Evolutionary conservation across 2,113 vertebrate species (phyloP).

Genomic region (Axis porcinus): DNA sequence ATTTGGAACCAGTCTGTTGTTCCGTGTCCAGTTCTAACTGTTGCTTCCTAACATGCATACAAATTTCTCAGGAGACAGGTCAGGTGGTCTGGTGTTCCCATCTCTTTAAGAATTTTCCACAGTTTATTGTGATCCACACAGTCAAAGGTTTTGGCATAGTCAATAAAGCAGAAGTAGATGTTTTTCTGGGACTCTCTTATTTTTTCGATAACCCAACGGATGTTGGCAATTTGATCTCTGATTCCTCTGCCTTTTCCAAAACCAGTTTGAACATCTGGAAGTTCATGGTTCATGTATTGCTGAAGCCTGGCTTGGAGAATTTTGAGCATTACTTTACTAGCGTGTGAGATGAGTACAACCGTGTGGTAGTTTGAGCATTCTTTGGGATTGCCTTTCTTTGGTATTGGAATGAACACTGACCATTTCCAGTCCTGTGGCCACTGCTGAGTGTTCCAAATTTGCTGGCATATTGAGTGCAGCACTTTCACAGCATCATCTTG

Average conservation of each 20-base stretch:
- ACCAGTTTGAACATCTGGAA: not conserved
- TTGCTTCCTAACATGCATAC: not conserved
- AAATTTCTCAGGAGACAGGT: not conserved
- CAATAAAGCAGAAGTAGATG: not conserved
- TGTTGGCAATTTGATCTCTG: not conserved
- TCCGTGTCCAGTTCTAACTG: not conserved
- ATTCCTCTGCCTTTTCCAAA: not conserved
- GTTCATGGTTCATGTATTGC: not conserved
- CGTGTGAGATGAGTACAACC: accelerated
- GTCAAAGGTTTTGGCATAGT: not conserved
- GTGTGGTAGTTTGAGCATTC: accelerated
- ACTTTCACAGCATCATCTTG: not conserved
- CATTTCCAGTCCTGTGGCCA: not conserved
- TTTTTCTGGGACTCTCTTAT: not conserved
- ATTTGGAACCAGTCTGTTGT: not conserved
- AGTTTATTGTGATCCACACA: not conserved
- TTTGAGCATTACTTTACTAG: not conserved
- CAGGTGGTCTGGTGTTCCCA: not conserved
- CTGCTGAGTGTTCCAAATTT: not conserved
- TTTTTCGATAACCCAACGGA: not conserved
- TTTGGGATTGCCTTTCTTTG: not conserved
- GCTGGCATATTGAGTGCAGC: not conserved
- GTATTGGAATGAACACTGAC: not conserved
- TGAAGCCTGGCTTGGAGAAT: not conserved
- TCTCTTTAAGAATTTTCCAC: not conserved